Evolutionary conservation across 1,140 invertebrate genomes (phyloP).

Genomic region (Zaprionus kolodkinae): DNA sequence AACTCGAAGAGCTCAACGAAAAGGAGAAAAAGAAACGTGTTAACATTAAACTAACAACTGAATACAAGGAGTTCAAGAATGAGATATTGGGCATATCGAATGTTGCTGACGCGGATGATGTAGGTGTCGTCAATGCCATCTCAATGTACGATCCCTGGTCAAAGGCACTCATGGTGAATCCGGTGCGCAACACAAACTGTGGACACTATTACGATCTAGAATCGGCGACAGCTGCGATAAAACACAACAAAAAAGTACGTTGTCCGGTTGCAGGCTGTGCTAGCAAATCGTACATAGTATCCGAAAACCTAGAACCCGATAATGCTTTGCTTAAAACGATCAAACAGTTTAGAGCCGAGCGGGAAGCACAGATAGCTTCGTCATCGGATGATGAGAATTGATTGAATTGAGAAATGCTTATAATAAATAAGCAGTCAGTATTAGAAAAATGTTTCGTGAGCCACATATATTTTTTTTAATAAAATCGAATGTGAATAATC

Average conservation of each 20-base stretch:
- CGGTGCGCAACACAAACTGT: conserved; percentile 49
- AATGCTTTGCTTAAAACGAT: background rate
- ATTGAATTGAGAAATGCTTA: too few species aligned
- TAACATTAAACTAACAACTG: conserved; percentile 25
- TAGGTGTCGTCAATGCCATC: conserved; percentile 11
- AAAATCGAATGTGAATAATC: background rate
- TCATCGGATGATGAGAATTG: conserved; percentile 13
- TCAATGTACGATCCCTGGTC: conserved; percentile 62
- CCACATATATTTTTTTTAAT: background rate
- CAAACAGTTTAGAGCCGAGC: background rate
- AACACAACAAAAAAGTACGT: conserved; percentile 18
- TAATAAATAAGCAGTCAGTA: background rate
- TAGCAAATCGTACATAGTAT: conserved; percentile 39
- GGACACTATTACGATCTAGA: conserved; percentile 61
- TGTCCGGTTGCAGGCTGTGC: conserved; percentile 56
- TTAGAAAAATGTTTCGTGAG: background rate
- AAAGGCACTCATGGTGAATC: conserved; percentile 49
- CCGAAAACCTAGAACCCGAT: conserved; percentile 31
- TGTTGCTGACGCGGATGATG: conserved; percentile 15
- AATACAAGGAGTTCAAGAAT: conserved; percentile 44
- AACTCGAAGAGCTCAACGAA: background rate
- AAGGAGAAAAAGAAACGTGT: conserved; percentile 9
- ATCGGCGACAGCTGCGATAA: conserved; percentile 41
- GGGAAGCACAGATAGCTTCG: background rate
- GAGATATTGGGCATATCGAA: background rate